Conservation (phyloP, 2,888 invertebrate genomes). For the Acleris cristana region DNA sequence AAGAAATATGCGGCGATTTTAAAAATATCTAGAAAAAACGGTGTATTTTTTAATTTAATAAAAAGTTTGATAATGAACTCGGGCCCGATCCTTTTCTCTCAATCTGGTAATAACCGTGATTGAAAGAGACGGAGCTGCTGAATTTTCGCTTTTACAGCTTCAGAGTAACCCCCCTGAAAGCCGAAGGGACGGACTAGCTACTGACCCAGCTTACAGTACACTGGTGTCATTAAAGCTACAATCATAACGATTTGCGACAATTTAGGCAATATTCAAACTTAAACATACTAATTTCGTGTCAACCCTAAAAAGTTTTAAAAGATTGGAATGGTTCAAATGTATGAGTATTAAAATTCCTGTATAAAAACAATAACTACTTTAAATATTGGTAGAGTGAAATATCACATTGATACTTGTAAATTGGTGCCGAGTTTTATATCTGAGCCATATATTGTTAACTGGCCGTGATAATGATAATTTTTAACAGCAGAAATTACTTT, state of each 20-base stretch:
- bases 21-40: constrained; percentile 21
- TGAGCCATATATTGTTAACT: constrained; percentile 6
- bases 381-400: constrained; percentile 30
- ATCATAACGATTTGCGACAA: constrained; percentile 34
- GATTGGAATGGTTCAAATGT: constrained; percentile 70
- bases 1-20: constrained; percentile 6
- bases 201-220: constrained; percentile 66
- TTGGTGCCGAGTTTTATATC: constrained; percentile 31
- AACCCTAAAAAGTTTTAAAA: constrained; percentile 43
- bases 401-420: constrained; percentile 32
- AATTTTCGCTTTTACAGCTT: no score
- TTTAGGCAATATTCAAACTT: constrained; percentile 35
- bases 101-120: no score
- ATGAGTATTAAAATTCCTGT: constrained; percentile 73
- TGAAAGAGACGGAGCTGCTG: no score
- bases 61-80: constrained; percentile 41
- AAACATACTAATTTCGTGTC: constrained; percentile 25
- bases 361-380: constrained; percentile 59
- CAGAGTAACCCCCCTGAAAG: no score
- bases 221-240: constrained; percentile 59
- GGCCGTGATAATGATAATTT: constrained; percentile 16
- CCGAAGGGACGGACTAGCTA: constrained; percentile 69
- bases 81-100: no score
- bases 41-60: constrained; percentile 5
- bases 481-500: constrained; percentile 12